These are phyloP conservation scores for Petrocephalus microphthalmus DNA, from an alignment of 2,113 vertebrate species.

Conservation along the genomic window DNA sequence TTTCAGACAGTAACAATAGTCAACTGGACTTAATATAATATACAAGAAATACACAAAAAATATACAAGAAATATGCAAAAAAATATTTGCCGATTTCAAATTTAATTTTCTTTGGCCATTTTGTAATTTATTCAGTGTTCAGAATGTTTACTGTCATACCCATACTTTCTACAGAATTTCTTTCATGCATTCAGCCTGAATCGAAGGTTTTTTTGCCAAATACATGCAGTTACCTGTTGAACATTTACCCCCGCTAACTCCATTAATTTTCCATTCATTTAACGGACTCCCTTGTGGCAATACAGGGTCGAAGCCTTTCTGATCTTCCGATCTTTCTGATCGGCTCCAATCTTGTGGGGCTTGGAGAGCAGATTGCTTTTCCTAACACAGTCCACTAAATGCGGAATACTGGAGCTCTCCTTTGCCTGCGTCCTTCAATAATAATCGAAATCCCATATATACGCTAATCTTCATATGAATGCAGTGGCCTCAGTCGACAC, in stretches of 20 bases:
- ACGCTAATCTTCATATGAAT: conserved; percentile 13
- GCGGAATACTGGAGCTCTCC: conserved; percentile 5
- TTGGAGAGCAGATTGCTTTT: neutral
- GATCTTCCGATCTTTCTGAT: too few relatives aligned
- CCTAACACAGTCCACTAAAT: neutral
- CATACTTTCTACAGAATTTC: neutral
- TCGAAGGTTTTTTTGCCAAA: neutral
- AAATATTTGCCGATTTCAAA: too few relatives aligned
- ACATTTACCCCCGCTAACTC: neutral
- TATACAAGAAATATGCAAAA: too few relatives aligned
- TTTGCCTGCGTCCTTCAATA: neutral
- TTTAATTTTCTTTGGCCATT: too few relatives aligned
- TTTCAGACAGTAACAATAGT: neutral
- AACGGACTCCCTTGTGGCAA: neutral
- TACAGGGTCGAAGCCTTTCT: neutral
- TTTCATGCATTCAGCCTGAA: neutral
- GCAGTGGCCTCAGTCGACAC: conserved; percentile 16
- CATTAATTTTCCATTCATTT: neutral
- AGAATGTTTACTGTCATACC: neutral
- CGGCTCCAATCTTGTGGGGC: neutral
- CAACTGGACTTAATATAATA: too few relatives aligned
- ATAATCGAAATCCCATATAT: too few relatives aligned
- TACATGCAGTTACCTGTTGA: neutral
- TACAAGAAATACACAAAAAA: neutral
- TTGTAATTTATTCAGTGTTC: too few relatives aligned